A percentile compares a stretch with the other conserved stretches of the same genome.
phyloP scores from a whole-genome alignment of 2,888 invertebrate species.

The Mythimna vitellina region DNA sequence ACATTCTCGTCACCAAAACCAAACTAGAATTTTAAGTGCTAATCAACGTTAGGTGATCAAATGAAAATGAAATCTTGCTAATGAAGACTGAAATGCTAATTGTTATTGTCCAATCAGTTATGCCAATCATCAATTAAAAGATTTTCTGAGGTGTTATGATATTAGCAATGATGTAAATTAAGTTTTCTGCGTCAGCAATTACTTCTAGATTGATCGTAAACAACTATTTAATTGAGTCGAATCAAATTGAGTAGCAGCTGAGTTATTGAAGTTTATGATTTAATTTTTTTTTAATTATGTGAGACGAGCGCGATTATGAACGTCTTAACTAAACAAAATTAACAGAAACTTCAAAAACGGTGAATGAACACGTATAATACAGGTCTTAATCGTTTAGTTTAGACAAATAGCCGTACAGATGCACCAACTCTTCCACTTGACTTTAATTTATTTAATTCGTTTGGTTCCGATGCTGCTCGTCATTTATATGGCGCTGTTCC shows the following conservation, averaged over 20 bases:
- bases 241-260: slow-evolving; percentile 17
- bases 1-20: slow-evolving; percentile 31
- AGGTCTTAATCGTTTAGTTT: slow-evolving; percentile 30
- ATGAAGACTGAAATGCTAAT: slow-evolving; percentile 52
- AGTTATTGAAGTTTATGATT: slow-evolving; percentile 34
- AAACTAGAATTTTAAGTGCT: slow-evolving; percentile 50
- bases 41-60: slow-evolving; percentile 27
- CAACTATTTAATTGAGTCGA: slow-evolving; percentile 41
- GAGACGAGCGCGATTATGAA: slow-evolving; percentile 10
- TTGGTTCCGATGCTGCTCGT: slow-evolving; percentile 49
- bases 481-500: slow-evolving; percentile 64
- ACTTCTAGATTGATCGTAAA: slow-evolving; percentile 42
- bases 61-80: slow-evolving; percentile 46
- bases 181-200: slow-evolving; percentile 36
- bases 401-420: slow-evolving; percentile 47
- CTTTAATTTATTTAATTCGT: slow-evolving; percentile 62
- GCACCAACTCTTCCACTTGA: slow-evolving; percentile 31
- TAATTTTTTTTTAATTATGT: slow-evolving; percentile 12
- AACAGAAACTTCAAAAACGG: slow-evolving; percentile 7
- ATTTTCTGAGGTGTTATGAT: slow-evolving; percentile 45
- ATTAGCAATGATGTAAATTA: slow-evolving; percentile 33
- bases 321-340: slow-evolving; percentile 18
- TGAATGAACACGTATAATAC: slow-evolving; percentile 18
- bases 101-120: slow-evolving; percentile 35
- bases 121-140: slow-evolving; percentile 26